These are phyloP conservation scores for Lampropteryx suffumata DNA, from an alignment of 2,888 invertebrate genomes.

Conservation along the genomic window DNA sequence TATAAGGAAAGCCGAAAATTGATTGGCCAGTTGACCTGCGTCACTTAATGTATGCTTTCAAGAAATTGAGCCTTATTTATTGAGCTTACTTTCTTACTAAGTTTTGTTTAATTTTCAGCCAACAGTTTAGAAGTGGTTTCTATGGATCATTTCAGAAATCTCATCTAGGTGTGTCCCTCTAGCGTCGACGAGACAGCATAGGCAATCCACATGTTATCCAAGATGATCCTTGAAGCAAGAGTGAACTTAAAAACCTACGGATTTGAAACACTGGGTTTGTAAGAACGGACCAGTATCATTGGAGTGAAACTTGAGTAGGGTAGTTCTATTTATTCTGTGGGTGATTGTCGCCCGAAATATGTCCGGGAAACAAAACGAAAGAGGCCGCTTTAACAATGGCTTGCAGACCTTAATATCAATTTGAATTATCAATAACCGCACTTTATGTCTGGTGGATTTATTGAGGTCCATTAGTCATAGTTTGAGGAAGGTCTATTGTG, in stretches of 20 bases:
- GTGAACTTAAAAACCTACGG: too few relatives aligned
- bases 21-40: slow-evolving; percentile 52
- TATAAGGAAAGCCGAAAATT: slow-evolving; percentile 70
- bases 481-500: slow-evolving; percentile 33
- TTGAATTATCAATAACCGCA: slow-evolving; percentile 42
- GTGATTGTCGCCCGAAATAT: slow-evolving; percentile 53
- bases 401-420: slow-evolving; percentile 38
- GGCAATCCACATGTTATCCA: too few relatives aligned
- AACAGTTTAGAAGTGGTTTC: too few relatives aligned
- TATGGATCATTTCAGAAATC: too few relatives aligned
- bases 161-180: too few relatives aligned
- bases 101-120: too few relatives aligned
- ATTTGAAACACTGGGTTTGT: too few relatives aligned
- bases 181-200: too few relatives aligned
- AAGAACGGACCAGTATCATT: neutral
- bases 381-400: slow-evolving; percentile 37
- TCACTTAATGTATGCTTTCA: slow-evolving; percentile 25
- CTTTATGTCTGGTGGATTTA: slow-evolving; percentile 36
- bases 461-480: slow-evolving; percentile 36
- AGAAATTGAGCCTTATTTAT: neutral
- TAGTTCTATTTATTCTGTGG: neutral
- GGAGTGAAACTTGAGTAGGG: neutral
- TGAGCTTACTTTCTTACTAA: too few relatives aligned
- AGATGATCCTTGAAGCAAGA: too few relatives aligned
- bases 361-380: slow-evolving; percentile 58